A percentile compares a stretch with the other conserved stretches of the same genome.
Conservation (phyloP, 2,113 vertebrate species). For the Thunnus maccoyii region DNA sequence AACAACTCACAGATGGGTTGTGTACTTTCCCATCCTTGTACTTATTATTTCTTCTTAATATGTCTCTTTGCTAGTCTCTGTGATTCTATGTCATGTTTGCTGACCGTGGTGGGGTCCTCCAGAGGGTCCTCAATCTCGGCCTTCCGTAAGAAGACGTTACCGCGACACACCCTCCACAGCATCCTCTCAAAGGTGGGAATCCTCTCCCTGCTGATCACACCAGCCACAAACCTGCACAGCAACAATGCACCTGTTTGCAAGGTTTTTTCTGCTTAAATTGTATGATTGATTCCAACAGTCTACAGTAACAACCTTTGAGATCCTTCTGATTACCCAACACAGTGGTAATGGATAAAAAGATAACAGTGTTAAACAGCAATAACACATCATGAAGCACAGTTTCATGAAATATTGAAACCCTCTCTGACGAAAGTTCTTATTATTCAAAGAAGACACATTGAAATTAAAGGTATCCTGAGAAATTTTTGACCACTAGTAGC, state of each 20-base stretch:
- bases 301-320: too few species aligned
- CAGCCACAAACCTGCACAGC: slow-evolving; percentile 92
- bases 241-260: not conserved
- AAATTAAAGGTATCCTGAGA: too few species aligned
- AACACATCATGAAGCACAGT: too few species aligned
- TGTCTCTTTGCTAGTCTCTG: not conserved
- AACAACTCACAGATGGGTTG: not conserved
- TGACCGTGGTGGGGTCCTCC: slow-evolving; percentile 95
- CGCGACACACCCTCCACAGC: slow-evolving; percentile 98
- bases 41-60: not conserved
- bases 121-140: slow-evolving; percentile 97
- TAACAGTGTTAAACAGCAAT: too few species aligned
- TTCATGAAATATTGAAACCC: too few species aligned
- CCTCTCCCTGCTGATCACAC: slow-evolving; percentile 96
- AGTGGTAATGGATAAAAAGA: too few species aligned
- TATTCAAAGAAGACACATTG: too few species aligned
- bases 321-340: too few species aligned
- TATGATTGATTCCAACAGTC: too few species aligned
- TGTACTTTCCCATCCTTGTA: not conserved
- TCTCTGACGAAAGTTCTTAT: too few species aligned
- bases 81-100: slow-evolving; percentile 23
- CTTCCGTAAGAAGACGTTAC: slow-evolving; percentile 97
- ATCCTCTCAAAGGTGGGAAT: slow-evolving; percentile 98
- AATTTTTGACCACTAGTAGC: too few species aligned
- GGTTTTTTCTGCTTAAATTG: too few species aligned